phyloP scores from a whole-genome alignment of 2,888 invertebrate species.

The Pantelozetes paolii region DNA sequence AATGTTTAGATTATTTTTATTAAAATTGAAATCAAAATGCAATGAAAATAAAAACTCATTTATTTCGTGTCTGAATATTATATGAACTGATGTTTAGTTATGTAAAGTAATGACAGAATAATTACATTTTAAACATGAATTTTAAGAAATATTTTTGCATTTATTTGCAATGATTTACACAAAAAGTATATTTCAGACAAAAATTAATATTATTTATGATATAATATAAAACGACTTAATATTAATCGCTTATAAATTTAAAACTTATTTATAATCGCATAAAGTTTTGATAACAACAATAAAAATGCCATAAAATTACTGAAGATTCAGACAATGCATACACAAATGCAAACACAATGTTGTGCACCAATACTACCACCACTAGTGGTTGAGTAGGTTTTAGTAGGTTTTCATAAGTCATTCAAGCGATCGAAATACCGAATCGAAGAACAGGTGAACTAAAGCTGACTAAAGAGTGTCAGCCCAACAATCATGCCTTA shows the following conservation, averaged over 20 bases:
- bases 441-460: slow-evolving; percentile 34
- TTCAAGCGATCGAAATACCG: slow-evolving; percentile 17
- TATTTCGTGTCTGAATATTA: not conserved
- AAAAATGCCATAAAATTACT: not conserved
- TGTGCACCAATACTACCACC: not conserved
- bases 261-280: not conserved
- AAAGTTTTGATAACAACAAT: not conserved
- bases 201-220: too few species aligned
- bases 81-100: not conserved
- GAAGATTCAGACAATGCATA: slow-evolving; percentile 11
- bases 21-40: too few species aligned
- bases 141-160: too few species aligned
- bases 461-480: slow-evolving; percentile 31
- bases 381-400: slow-evolving; percentile 33
- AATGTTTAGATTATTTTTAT: too few species aligned
- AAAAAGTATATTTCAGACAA: too few species aligned
- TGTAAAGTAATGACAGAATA: not conserved
- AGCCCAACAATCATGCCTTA: not conserved
- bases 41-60: not conserved
- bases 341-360: not conserved
- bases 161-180: too few species aligned
- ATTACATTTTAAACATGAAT: not conserved
- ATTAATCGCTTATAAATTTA: not conserved
- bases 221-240: too few species aligned
- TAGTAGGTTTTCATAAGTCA: slow-evolving; percentile 23